Base-by-base conservation (phyloP, 1,140 invertebrate species). In the Neodiprion fabricii region DNA sequence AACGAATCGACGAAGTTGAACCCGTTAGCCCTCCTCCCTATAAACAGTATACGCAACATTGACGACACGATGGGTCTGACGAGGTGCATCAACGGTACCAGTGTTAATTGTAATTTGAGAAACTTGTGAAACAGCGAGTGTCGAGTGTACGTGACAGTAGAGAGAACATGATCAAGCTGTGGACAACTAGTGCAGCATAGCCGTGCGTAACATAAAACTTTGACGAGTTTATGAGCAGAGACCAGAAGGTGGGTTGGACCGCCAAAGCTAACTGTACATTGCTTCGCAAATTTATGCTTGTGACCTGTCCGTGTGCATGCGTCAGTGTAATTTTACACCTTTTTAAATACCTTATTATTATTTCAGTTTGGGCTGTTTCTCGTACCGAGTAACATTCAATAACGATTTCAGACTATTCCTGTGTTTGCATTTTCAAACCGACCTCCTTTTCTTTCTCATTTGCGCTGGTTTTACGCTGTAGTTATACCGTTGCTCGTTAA, bases 201-300 rank as follows among this genome's bases (percentile, higher is more conserved):
- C 28, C 28, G 28, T 40, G 28, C 28, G 28, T 40, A 40, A 40
- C 28, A 40, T 40, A 1, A 40, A 40, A 40, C 28, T 12, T 61
- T 12, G 53, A 61, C 5, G 53, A 61, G 53, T 61, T 12, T 17
- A 61, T 61, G n/a, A 61, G 53, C 53, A 12, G 50, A 10, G n/a
- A 61, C 66, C 74, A 70, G 72, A 82, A 83, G 82, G 83, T 84
- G 81, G 82, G 84, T 85, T 82, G 82, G 83, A 80, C 79, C 79
- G 79, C 81, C 78, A 75, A 79, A 85, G 80, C 85, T 85, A 86
- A 86, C 85, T 86, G 85, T 86, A 86, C 84, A 86, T 61, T 61
- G 11, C 28, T 40, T 40, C 28, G 28, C 28, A 21, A 65, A 14
- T 14, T 1, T 14, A 21, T 17, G 12, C 12, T 14, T 65, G 17